Base-by-base conservation (phyloP, 1,140 invertebrate genomes). In the Myzus persicae region DNA sequence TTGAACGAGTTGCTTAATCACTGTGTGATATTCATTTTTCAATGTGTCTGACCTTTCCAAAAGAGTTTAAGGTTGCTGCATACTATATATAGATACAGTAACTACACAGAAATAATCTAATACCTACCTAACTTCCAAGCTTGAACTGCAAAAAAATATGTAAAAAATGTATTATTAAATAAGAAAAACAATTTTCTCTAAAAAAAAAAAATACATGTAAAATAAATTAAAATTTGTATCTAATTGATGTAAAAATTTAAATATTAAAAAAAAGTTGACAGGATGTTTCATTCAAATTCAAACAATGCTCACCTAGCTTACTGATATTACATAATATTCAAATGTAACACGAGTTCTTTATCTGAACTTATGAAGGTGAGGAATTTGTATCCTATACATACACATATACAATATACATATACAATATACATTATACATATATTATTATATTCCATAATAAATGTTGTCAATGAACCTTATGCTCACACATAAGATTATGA, bases 401-500 rank as follows among this genome's bases (percentile, higher is more conserved):
- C 42, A 54, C 51, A 24, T 26, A 26, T 59, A 59, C 26, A n/a
- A n/a, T n/a, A n/a, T n/a, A n/a, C n/a, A n/a, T n/a, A n/a, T n/a
- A 31, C 24, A 6, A 44, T 44, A 36, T 82, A 24, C 2, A 0
- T 3, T 82, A 82, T 40, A 82, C 24, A 40, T 36, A 40, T 82
- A 82, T 24, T 40, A 38, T 40, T 31, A 51, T 87, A 51, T 89
- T 89, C 24, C n/a, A 51, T 89, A 31, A 54, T 54, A 54, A 89
- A 89, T 89, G 88, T 89, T 54, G 88, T 89, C 88, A 89, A 89
- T 89, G 48, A 89, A 89, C 88, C 88, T 31, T 89, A 51, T 89
- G 36, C 48, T 89, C 48, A 38, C n/a, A 40, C 9, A 54, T 89
- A 89, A 89, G 88, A 89, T 89, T 89, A 89, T 40, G 1, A 89